These are phyloP conservation scores for Polymixis flavicincta DNA, from an alignment of 2,888 invertebrate genomes.

Conservation along the genomic window DNA sequence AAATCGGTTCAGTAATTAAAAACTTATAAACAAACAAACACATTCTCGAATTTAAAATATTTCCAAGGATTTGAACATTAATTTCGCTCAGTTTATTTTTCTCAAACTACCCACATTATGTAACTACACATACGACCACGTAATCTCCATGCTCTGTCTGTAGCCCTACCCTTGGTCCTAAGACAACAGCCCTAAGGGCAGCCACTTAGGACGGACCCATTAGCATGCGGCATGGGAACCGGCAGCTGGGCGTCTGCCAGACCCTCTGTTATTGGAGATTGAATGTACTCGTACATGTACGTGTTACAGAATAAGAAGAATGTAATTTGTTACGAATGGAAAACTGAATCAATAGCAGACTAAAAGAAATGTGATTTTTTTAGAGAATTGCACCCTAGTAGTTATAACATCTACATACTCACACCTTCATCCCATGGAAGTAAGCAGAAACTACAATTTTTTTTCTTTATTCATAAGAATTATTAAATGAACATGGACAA, in stretches of 20 bases:
- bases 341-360: background rate
- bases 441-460: too few relatives aligned
- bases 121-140: background rate
- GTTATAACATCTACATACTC: too few relatives aligned
- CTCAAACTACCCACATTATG: background rate
- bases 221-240: conserved; percentile 55
- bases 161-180: conserved; percentile 29
- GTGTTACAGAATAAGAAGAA: background rate
- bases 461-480: too few relatives aligned
- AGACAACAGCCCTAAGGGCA: conserved; percentile 52
- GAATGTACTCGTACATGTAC: conserved; percentile 37
- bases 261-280: conserved; percentile 44
- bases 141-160: conserved; percentile 23
- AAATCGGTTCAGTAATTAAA: background rate
- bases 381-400: background rate
- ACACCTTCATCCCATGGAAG: too few relatives aligned
- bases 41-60: background rate
- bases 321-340: background rate
- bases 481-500: too few relatives aligned
- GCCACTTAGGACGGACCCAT: conserved; percentile 48
- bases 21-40: background rate
- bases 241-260: conserved; percentile 30
- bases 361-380: background rate
- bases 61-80: background rate
- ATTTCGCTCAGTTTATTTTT: background rate